Conservation (phyloP, 1,140 invertebrate species). For the Eurosta solidaginis region DNA sequence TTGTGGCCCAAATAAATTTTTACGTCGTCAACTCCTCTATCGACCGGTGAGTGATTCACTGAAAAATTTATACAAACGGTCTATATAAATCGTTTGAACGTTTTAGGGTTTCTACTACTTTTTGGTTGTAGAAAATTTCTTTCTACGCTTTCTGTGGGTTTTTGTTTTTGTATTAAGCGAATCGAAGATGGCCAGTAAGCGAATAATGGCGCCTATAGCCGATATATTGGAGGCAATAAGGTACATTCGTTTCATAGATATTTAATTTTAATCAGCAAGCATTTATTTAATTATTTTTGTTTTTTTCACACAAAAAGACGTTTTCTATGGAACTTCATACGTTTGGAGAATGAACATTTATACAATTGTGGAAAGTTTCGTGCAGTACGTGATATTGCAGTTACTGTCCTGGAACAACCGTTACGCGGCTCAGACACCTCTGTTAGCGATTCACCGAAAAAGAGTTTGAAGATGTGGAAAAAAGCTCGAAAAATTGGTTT, state of each 20-base stretch:
- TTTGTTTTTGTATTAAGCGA: conserved; percentile 85
- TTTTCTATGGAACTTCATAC: conserved; percentile 99
- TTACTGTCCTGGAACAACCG: conserved; percentile 65
- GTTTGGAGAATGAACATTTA: conserved; percentile 98
- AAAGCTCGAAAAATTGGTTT: background rate
- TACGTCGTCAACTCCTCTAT: conserved; percentile 79
- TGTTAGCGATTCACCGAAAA: background rate
- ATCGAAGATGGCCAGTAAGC: conserved; percentile 75
- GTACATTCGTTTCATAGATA: conserved; percentile 61
- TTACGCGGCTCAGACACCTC: background rate
- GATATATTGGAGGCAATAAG: conserved; percentile 94
- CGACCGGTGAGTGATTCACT: conserved; percentile 63
- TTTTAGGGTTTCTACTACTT: conserved; percentile 92
- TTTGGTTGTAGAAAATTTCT: conserved; percentile 93
- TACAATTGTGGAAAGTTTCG: conserved; percentile 99
- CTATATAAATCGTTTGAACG: conserved; percentile 47
- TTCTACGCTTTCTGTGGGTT: conserved; percentile 92
- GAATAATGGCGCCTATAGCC: conserved; percentile 87
- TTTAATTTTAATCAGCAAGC: background rate
- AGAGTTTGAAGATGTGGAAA: background rate
- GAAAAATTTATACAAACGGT: background rate
- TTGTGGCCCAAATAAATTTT: conserved; percentile 80
- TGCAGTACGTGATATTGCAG: conserved; percentile 96
- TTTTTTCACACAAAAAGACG: conserved; percentile 68
- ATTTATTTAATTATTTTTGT: background rate